Evolutionary conservation across 1,140 invertebrate species (phyloP).

Genomic region (Scaptomyza graminum): DNA sequence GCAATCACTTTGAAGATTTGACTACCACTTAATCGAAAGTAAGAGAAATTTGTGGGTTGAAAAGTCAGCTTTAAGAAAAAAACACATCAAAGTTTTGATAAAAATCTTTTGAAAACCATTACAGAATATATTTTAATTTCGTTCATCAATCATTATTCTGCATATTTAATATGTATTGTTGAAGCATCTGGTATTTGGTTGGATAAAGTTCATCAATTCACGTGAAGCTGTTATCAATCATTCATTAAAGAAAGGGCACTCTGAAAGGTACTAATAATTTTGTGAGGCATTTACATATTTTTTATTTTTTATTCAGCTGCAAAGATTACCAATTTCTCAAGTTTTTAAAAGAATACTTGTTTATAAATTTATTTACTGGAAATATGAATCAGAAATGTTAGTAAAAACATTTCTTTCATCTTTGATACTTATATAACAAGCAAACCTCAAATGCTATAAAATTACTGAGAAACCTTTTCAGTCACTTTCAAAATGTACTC

Average conservation of each 20-base stretch:
- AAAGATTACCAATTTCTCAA: too few relatives aligned
- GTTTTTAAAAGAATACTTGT: too few relatives aligned
- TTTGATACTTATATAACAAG: too few relatives aligned
- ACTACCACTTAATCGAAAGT: background rate
- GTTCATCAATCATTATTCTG: constrained; percentile 31
- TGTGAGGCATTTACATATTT: too few relatives aligned
- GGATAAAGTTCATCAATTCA: constrained; percentile 35
- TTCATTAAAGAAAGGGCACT: background rate
- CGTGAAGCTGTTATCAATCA: constrained; percentile 38
- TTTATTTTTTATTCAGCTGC: too few relatives aligned
- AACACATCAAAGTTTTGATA: background rate
- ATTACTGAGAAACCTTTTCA: background rate
- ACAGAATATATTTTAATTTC: constrained; percentile 1
- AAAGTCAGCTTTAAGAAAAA: background rate
- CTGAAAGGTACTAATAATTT: too few relatives aligned
- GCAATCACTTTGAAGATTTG: constrained; percentile 3
- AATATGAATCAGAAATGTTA: too few relatives aligned
- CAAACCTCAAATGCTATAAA: too few relatives aligned
- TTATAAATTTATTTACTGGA: too few relatives aligned
- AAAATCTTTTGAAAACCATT: background rate
- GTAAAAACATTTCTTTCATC: too few relatives aligned
- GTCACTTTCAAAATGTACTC: background rate
- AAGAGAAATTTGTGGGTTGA: background rate
- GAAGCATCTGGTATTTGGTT: constrained; percentile 17
- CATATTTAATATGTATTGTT: constrained; percentile 19